phyloP scores from a whole-genome alignment of 2,888 invertebrate species.

The Pollenia angustigena region DNA sequence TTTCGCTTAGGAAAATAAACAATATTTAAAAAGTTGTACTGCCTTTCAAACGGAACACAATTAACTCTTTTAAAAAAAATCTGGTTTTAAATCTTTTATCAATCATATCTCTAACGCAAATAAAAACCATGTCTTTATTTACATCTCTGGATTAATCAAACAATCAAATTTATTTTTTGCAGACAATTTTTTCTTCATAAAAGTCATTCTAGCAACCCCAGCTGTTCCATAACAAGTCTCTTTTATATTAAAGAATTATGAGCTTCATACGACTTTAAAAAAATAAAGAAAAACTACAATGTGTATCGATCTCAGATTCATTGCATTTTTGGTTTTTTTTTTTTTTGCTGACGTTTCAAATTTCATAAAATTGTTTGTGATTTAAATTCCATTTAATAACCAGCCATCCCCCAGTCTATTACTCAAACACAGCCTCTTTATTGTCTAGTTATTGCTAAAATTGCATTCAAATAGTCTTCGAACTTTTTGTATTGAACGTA shows the following conservation, averaged over 20 bases:
- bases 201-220: neutral
- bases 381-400: conserved; percentile 71
- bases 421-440: conserved; percentile 9
- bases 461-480: conserved; percentile 48
- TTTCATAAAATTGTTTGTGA: conserved; percentile 65
- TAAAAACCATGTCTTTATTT: conserved; percentile 46
- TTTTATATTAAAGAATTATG: conserved; percentile 30
- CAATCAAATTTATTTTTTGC: conserved; percentile 19
- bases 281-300: neutral
- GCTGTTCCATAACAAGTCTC: conserved; percentile 16
- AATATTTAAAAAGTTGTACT: too few species aligned
- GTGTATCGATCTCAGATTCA: neutral
- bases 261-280: neutral
- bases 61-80: neutral
- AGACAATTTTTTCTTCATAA: neutral
- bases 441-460: conserved; percentile 59
- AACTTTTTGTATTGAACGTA: conserved; percentile 21
- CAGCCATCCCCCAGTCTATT: conserved; percentile 38
- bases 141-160: conserved; percentile 61
- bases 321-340: neutral
- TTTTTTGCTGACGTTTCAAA: conserved; percentile 50
- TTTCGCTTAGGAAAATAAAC: too few species aligned
- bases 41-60: neutral
- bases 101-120: neutral
- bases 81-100: neutral